Evolutionary conservation across 1,140 invertebrate genomes (phyloP).

Genomic region (Brachionus sp.): DNA sequence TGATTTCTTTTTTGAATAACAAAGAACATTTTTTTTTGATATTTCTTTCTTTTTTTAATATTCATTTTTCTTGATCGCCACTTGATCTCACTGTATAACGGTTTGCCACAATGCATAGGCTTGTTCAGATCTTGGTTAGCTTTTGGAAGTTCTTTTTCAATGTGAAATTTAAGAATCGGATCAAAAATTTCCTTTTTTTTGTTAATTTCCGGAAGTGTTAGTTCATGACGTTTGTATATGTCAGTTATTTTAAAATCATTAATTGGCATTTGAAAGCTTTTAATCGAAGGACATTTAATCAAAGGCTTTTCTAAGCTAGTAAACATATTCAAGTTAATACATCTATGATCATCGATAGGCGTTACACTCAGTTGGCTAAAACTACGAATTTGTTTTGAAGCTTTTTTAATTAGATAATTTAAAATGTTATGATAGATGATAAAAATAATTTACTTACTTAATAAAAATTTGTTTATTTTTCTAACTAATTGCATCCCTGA

Average conservation of each 20-base stretch:
- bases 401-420: background rate
- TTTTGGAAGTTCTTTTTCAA: conserved; percentile 39
- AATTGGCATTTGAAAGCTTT: conserved; percentile 24
- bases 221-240: conserved; percentile 28
- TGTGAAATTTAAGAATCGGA: conserved; percentile 27
- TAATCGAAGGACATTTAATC: conserved; percentile 27
- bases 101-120: conserved; percentile 12
- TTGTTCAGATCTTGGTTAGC: background rate
- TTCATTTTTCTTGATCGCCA: conserved; percentile 45
- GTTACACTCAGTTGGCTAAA: background rate
- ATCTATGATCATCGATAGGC: background rate
- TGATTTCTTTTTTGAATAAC: conserved; percentile 41
- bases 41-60: conserved; percentile 44
- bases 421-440: background rate
- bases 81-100: conserved; percentile 25
- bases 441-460: background rate
- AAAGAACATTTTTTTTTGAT: conserved; percentile 38
- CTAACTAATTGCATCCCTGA: background rate
- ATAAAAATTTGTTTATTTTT: background rate
- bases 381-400: background rate
- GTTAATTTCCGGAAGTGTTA: conserved; percentile 38
- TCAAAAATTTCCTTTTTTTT: conserved; percentile 36
- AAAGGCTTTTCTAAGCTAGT: background rate
- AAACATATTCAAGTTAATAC: background rate
- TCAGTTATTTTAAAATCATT: conserved; percentile 40